These are phyloP conservation scores for Venustoraphidia nigricollis DNA, from an alignment of 2,888 invertebrate genomes.

Conservation along the genomic window DNA sequence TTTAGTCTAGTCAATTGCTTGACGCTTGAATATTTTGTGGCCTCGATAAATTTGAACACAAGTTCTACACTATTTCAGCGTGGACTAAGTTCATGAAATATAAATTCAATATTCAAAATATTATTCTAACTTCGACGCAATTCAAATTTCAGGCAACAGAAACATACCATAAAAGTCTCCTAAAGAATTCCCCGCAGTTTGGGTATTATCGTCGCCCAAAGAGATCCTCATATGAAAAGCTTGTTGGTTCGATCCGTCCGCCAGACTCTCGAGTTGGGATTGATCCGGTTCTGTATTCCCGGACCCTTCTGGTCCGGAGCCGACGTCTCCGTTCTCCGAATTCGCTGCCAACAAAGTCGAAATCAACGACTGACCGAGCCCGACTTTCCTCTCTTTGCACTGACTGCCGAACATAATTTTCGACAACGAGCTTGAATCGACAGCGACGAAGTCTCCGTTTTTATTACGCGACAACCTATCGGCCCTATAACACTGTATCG, in stretches of 20 bases:
- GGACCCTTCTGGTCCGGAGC: conserved; percentile 16
- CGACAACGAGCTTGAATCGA: conserved; percentile 9
- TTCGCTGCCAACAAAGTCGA: conserved; percentile 16
- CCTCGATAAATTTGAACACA: too few relatives aligned
- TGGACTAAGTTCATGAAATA: too few relatives aligned
- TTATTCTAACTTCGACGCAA: too few relatives aligned
- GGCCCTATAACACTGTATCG: conserved; percentile 22
- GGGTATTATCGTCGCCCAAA: conserved; percentile 21
- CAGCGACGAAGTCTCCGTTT: background rate
- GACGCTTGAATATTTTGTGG: too few relatives aligned
- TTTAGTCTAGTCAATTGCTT: too few relatives aligned
- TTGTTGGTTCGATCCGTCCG: conserved; percentile 16
- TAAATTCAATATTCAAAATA: too few relatives aligned
- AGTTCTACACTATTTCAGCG: too few relatives aligned
- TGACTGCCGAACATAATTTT: conserved; percentile 13
- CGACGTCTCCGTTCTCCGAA: conserved; percentile 6
- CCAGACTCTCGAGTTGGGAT: conserved; percentile 19
- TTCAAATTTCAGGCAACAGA: too few relatives aligned
- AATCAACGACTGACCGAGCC: conserved; percentile 16
- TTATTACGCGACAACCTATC: conserved; percentile 10
- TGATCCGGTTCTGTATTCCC: conserved; percentile 21
- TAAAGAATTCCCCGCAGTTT: conserved; percentile 13
- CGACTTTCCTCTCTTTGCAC: conserved; percentile 16
- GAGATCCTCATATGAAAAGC: conserved; percentile 25
- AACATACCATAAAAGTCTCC: conserved; percentile 24